Conservation (phyloP, 2,888 invertebrate genomes). For the Drosophila austrosaltans region DNA sequence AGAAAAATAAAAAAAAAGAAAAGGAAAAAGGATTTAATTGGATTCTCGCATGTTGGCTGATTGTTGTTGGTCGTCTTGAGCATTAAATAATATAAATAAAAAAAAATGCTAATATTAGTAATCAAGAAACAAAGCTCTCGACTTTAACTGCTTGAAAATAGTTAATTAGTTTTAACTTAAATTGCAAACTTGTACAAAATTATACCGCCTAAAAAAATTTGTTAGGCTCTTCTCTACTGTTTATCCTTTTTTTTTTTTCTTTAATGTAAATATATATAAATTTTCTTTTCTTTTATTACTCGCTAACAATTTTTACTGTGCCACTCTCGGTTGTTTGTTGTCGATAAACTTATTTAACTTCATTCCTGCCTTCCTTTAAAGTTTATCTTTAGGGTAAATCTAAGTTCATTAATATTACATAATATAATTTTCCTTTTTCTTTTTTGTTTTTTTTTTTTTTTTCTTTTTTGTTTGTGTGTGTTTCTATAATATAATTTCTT, state of each 20-base stretch:
- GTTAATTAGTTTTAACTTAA: slow-evolving; percentile 58
- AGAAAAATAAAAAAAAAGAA: slow-evolving; percentile 1
- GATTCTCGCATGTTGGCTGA: neutral
- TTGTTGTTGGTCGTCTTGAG: slow-evolving; percentile 7
- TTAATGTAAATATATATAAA: slow-evolving; percentile 31
- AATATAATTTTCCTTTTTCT: slow-evolving; percentile 27
- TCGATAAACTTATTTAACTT: slow-evolving; percentile 19
- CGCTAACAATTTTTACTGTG: slow-evolving; percentile 71
- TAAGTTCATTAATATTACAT: slow-evolving; percentile 68
- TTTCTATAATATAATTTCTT: slow-evolving; percentile 68
- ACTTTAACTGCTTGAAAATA: slow-evolving; percentile 57
- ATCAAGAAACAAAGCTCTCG: slow-evolving; percentile 48
- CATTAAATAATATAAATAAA: slow-evolving; percentile 18
- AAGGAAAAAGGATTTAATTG: slow-evolving; percentile 10
- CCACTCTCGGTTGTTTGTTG: slow-evolving; percentile 63
- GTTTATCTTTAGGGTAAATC: slow-evolving; percentile 65
- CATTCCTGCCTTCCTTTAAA: slow-evolving; percentile 28
- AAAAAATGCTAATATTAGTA: slow-evolving; percentile 36
- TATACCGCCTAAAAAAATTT: slow-evolving; percentile 49
- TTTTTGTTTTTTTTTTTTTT: slow-evolving; percentile 43
- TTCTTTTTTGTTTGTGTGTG: slow-evolving; percentile 30
- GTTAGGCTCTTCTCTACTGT: slow-evolving; percentile 46
- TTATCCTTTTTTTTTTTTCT: slow-evolving; percentile 24
- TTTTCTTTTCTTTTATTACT: slow-evolving; percentile 45
- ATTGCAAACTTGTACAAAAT: slow-evolving; percentile 78